phyloP scores from a whole-genome alignment of 92 coral and sea anemone genomes.

The Phymanthus crucifer region DNA sequence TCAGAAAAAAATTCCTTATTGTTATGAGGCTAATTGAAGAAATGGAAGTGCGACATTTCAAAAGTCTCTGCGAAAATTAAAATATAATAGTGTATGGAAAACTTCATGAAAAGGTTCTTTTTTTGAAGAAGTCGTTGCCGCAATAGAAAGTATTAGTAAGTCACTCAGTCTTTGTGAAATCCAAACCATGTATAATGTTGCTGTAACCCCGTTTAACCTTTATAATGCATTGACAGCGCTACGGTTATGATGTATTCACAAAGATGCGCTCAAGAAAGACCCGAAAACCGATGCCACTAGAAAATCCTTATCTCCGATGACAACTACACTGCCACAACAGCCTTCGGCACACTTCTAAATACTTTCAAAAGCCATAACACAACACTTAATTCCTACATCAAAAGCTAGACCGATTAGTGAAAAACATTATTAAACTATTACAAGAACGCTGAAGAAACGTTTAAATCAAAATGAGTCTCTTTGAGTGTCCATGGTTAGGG shows the following conservation, averaged over 20 bases:
- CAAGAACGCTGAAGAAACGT: not conserved
- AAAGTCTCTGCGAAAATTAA: slow-evolving; percentile 30
- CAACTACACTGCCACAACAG: not conserved
- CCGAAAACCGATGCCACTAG: not conserved
- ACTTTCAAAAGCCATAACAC: not conserved
- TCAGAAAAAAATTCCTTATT: not conserved
- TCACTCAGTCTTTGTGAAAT: slow-evolving; percentile 12
- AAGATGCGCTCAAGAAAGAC: not conserved
- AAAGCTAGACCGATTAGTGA: slow-evolving; percentile 2
- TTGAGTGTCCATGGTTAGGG: not conserved
- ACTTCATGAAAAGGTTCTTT: slow-evolving; percentile 7
- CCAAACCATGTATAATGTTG: slow-evolving; percentile 18
- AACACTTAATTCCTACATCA: slow-evolving; percentile 1
- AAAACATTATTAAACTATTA: slow-evolving; percentile 15
- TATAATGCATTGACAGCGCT: not conserved
- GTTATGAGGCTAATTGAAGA: not conserved
- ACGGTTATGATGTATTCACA: not conserved
- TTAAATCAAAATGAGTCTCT: not conserved
- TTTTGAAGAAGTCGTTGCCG: not conserved
- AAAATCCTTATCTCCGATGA: not conserved
- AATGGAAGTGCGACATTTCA: slow-evolving; percentile 31
- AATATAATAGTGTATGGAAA: slow-evolving; percentile 21
- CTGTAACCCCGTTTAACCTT: slow-evolving; percentile 20
- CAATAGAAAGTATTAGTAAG: slow-evolving; percentile 33
- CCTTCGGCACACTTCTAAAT: not conserved